Conservation (phyloP, 2,888 invertebrate species). For the Nomada flava region DNA sequence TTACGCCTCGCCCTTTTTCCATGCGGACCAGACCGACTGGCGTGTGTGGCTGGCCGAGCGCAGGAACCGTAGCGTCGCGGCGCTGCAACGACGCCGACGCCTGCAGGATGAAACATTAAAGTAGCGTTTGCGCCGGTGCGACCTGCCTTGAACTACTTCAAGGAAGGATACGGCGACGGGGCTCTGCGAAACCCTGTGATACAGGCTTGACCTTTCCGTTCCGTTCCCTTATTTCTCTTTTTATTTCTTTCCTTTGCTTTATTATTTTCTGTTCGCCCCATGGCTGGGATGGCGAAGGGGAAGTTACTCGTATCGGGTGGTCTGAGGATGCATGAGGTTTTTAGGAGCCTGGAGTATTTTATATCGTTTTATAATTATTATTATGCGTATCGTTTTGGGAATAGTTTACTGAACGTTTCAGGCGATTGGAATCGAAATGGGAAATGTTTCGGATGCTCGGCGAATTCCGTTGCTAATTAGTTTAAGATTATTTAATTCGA, state of each 20-base stretch:
- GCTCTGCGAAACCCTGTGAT: slow-evolving; percentile 36
- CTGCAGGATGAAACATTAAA: slow-evolving; percentile 66
- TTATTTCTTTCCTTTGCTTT: not conserved
- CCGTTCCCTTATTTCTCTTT: slow-evolving; percentile 10
- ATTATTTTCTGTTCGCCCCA: not conserved
- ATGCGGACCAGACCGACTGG: slow-evolving; percentile 39
- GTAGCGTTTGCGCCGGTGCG: slow-evolving; percentile 64
- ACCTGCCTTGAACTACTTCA: slow-evolving; percentile 64
- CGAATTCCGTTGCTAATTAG: too few species aligned
- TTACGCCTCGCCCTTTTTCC: slow-evolving; percentile 64
- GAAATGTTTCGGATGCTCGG: too few species aligned
- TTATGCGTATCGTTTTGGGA: too few species aligned
- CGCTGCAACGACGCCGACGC: slow-evolving; percentile 52
- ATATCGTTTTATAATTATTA: too few species aligned
- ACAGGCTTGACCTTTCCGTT: slow-evolving; percentile 53
- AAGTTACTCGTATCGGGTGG: too few species aligned
- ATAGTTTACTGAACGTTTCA: too few species aligned
- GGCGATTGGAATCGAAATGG: too few species aligned
- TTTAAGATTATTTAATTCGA: too few species aligned
- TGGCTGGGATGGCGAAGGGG: too few species aligned
- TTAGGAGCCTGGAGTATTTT: too few species aligned
- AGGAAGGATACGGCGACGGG: slow-evolving; percentile 39
- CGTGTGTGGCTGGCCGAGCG: slow-evolving; percentile 37
- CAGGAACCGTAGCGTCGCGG: slow-evolving; percentile 38
- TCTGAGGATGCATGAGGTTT: too few species aligned